Conservation (phyloP, 1,140 invertebrate genomes). For the Hyposmocoma kahamanoa region DNA sequence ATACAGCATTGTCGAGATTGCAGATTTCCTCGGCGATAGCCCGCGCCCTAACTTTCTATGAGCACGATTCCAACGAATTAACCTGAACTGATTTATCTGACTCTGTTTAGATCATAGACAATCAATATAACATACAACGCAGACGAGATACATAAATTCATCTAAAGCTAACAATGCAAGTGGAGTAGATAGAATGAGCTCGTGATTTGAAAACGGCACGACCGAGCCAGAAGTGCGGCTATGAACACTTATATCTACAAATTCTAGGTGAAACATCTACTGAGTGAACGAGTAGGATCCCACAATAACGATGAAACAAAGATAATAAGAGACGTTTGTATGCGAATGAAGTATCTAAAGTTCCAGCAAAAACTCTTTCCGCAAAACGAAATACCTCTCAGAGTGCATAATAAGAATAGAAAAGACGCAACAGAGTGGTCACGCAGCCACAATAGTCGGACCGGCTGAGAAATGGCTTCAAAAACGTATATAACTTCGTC, state of each 20-base stretch:
- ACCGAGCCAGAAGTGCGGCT: no score
- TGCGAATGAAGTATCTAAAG: constrained; percentile 18
- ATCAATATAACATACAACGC: neutral
- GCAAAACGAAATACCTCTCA: constrained; percentile 38
- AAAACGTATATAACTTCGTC: constrained; percentile 67
- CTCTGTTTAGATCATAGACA: neutral
- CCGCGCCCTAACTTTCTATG: constrained; percentile 52
- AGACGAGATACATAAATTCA: neutral
- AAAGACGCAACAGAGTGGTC: constrained; percentile 39
- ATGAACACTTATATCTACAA: no score
- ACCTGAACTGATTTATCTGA: constrained; percentile 49
- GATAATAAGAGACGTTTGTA: no score
- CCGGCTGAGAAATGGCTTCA: constrained; percentile 58
- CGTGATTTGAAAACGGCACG: no score
- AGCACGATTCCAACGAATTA: constrained; percentile 62
- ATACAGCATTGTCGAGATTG: constrained; percentile 67
- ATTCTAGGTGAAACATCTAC: no score
- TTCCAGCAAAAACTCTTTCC: constrained; percentile 17
- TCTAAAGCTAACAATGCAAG: constrained; percentile 22
- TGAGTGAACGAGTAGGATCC: no score
- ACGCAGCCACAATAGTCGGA: constrained; percentile 56
- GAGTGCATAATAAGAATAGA: constrained; percentile 47
- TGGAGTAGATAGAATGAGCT: no score
- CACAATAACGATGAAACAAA: no score
- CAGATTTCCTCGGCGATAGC: constrained; percentile 56